A percentile compares a stretch with the other conserved stretches of the same genome.
Evolutionary conservation across 2,797 vertebrate species (phyloP).

Genomic region (Poecilia picta): DNA sequence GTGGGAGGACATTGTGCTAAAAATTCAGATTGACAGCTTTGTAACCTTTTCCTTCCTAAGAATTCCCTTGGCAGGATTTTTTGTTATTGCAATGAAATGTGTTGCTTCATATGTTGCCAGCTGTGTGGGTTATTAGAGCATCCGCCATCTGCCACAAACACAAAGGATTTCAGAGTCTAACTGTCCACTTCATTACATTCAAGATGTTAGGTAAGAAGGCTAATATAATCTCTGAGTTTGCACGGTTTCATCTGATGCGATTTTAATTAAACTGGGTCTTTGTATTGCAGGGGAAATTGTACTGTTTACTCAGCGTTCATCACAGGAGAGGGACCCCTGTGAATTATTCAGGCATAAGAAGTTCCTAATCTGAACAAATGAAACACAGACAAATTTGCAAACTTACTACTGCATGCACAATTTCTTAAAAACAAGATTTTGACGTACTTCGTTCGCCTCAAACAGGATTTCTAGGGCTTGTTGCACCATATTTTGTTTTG

Average conservation of each 20-base stretch:
- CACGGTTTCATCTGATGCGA: not conserved
- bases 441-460: not conserved
- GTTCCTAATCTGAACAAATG: not conserved
- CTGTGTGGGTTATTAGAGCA: not conserved
- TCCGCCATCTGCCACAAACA: conserved; percentile 2
- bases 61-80: not conserved
- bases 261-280: not conserved
- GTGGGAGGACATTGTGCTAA: not conserved
- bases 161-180: not conserved
- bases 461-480: not conserved
- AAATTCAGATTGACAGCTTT: not conserved
- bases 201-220: not conserved
- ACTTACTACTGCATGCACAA: not conserved
- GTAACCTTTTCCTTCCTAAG: not conserved
- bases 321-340: not conserved
- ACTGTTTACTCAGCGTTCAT: not conserved
- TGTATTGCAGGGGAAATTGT: not conserved
- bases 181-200: not conserved
- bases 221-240: not conserved
- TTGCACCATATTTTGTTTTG: not conserved
- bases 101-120: not conserved
- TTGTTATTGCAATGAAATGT: not conserved
- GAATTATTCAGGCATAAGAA: not conserved
- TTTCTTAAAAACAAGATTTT: not conserved
- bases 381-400: not conserved